Evolutionary conservation across 2,113 vertebrate species (phyloP), one percentile per base, ranked within the genome.

Genomic region (Pardalotus punctatus): DNA sequence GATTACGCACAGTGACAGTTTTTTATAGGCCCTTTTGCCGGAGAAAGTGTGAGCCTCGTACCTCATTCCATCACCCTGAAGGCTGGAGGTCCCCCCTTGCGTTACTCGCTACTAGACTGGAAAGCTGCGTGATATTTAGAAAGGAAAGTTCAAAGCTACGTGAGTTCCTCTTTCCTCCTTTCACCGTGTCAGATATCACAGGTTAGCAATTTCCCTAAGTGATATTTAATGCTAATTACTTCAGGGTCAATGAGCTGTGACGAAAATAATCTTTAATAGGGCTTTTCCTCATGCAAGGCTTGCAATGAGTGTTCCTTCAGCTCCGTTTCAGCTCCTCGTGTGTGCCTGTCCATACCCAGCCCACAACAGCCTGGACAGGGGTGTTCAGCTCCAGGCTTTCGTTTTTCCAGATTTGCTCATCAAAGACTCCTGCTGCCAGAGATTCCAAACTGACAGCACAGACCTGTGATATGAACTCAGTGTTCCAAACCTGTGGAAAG

Each of bases 181-280:
- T 69, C 78, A 62, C 72, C 2, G 1, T 84, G 81, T 90, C 87
- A 97, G 77, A 88, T 86, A 69, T n/a, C 53, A 79, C 62, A 94
- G 92, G 94, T 95, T 82, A 89, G 35, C 62, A 91, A 73, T 96
- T 94, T 96, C 66, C 62, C 60, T 94, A 91, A 97, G 81, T 92
- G 96, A 95, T 97, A 94, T 95, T 96, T 96, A 97, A 95, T 90
- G 81, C 77, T 97, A 93, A 97, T 97, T 97, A 81, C 81, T 93
- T 94, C 54, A 86, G 83, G 67, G 83, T 96, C 94, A 96, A 89
- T 96, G 87, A 97, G 81, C 77, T 96, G 81, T 90, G 96, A 93
- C 70, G 24, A 91, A 96, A 90, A 84, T 29, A 95, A 70, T 67
- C 48, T 85, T 86, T 76, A 91, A 93, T 95, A 93, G 94, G 60